Conservation (phyloP, 2,113 vertebrate genomes). For the Chaetops frenatus region DNA sequence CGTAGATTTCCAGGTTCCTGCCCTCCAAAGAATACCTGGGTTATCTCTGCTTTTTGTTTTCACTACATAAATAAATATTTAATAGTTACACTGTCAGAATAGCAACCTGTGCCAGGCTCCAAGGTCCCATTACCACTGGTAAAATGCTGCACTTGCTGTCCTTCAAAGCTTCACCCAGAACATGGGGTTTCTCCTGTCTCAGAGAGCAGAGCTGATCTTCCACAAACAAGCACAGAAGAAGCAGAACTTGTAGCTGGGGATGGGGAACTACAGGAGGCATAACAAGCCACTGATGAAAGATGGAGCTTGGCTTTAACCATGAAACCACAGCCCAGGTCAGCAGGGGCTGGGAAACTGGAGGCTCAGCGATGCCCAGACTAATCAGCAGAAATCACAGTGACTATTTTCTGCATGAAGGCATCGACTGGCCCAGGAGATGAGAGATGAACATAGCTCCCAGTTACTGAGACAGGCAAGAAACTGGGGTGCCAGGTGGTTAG, state of each 20-base stretch:
- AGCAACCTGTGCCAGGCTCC: neutral
- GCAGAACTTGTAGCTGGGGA: neutral
- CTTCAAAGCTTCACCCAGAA: neutral
- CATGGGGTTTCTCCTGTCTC: neutral
- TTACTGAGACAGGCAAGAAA: neutral
- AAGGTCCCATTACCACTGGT: neutral
- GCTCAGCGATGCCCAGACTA: neutral
- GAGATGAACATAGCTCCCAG: neutral
- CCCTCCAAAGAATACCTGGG: neutral
- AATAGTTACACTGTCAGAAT: slow-evolving; percentile 20
- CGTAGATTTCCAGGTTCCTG: neutral
- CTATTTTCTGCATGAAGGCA: neutral
- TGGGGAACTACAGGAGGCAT: neutral
- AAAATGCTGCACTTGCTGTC: neutral
- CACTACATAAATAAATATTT: slow-evolving; percentile 59
- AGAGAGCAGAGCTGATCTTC: neutral
- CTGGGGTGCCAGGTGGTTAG: neutral
- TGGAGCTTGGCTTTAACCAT: neutral
- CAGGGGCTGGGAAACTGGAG: neutral
- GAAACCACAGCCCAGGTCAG: neutral
- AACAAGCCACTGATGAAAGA: neutral
- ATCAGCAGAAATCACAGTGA: neutral
- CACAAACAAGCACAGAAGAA: neutral
- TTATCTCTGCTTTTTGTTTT: slow-evolving; percentile 55
- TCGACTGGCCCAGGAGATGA: neutral